Base-by-base conservation (phyloP, 1,140 invertebrate species). In the Hylyphantes graminicola region DNA sequence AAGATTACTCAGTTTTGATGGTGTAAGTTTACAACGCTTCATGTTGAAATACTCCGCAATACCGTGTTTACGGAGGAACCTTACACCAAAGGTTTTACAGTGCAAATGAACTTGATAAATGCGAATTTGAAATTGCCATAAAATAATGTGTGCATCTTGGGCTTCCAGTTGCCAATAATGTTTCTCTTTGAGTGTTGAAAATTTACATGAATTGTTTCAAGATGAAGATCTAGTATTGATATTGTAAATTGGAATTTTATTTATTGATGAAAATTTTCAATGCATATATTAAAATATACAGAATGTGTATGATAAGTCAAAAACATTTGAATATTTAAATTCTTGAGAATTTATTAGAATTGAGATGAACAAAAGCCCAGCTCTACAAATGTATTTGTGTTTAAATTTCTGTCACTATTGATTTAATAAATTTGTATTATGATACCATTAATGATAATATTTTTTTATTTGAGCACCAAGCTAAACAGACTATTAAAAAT, bases 391-490 rank as follows among this genome's bases (percentile, higher is more conserved):
- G 35, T 35, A 35, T 5, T 35, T 35, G 35, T 35, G 35, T 35
- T 35, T 35, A 35, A 35, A 35, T 35, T 35, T 35, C 35, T 35
- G 35, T 35, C 35, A 35, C 35, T 35, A 35, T 35, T 59, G 48
- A 9, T 75, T 17, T 75, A 70, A 50, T 21, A 19, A n/a, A 61
- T 15, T 59, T 61, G 4, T 21, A 75, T 21, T 7, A 61, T 13
- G 54, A 21, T 59, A 50, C 8, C 9, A 76, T 63, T 21, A 70
- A 54, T 70, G 48, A 63, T 15, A 8, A 10, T n/a, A 50, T 76
- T 13, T 63, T 35, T 50, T 76, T 50, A 76, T 76, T 63, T 76
- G 74, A 51, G 74, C 74, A 76, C 74, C 21, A 57, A 17, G 51
- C 21, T 17, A 13, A 51, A 50, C 63, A 63, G 35, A 76, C 8